Conservation (phyloP, 2,113 vertebrate species). For the Peucedramus taeniatus region DNA sequence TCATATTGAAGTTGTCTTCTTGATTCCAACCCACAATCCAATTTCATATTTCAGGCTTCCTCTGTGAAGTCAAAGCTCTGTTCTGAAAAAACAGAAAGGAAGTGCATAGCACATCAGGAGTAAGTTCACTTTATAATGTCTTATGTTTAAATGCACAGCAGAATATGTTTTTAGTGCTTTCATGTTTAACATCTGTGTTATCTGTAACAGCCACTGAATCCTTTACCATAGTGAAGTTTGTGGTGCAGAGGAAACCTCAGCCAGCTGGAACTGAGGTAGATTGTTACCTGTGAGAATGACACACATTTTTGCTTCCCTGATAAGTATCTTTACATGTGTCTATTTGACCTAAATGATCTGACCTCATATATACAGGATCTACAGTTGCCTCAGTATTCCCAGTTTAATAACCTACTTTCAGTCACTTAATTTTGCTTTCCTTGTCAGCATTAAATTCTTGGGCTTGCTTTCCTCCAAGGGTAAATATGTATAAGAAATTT, state of each 20-base stretch:
- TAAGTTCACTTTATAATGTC: background rate
- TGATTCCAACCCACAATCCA: slow-evolving; percentile 50
- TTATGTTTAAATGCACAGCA: background rate
- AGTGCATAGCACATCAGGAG: background rate
- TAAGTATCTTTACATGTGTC: background rate
- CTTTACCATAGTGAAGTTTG: background rate
- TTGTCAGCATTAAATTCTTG: background rate
- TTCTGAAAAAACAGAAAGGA: slow-evolving; percentile 1
- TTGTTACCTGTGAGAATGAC: background rate
- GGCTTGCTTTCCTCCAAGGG: background rate
- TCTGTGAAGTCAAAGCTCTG: background rate
- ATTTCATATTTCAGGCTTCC: slow-evolving; percentile 39
- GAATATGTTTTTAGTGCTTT: background rate
- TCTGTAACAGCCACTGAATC: background rate
- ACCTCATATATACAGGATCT: background rate
- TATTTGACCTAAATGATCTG: background rate
- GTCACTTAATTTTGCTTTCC: background rate
- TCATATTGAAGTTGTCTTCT: slow-evolving; percentile 28
- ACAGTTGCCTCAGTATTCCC: background rate
- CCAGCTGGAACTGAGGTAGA: background rate
- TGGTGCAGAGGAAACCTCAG: background rate
- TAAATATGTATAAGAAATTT: background rate
- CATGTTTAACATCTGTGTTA: background rate
- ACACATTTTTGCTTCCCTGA: background rate
- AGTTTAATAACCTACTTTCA: background rate